phyloP scores from a whole-genome alignment of 1,140 invertebrate species.

The Meloidogyne hapla region DNA sequence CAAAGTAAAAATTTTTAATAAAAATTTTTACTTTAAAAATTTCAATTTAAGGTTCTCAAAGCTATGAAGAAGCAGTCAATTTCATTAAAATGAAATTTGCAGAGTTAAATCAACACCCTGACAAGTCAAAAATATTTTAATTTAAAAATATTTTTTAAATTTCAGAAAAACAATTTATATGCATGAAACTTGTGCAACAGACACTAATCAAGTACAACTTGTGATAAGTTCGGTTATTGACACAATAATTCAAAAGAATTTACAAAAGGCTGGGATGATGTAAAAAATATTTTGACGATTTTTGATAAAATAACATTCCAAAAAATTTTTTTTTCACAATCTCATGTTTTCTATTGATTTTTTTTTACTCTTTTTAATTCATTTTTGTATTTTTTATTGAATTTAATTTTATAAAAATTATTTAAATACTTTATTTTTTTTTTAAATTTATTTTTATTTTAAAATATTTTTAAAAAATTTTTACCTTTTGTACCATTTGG shows the following conservation, averaged over 20 bases:
- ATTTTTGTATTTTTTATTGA: too few relatives aligned
- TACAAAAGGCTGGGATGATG: constrained; percentile 65
- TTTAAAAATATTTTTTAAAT: background rate
- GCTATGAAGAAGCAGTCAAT: constrained; percentile 61
- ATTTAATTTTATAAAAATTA: too few relatives aligned
- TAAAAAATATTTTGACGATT: constrained; percentile 24
- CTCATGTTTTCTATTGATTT: too few relatives aligned
- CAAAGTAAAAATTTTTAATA: too few relatives aligned
- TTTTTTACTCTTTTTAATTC: too few relatives aligned
- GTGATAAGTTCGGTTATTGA: constrained; percentile 65
- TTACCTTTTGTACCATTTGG: too few relatives aligned
- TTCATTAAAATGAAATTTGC: constrained; percentile 63
- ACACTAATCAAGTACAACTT: constrained; percentile 64
- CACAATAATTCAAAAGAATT: constrained; percentile 65
- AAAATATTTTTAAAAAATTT: too few relatives aligned
- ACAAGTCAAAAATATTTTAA: constrained; percentile 41
- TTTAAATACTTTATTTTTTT: too few relatives aligned
- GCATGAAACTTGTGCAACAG: constrained; percentile 65
- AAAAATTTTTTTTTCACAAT: too few relatives aligned
- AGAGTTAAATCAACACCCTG: constrained; percentile 61
- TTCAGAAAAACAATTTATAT: constrained; percentile 55
- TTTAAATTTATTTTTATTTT: too few relatives aligned
- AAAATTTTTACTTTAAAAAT: too few relatives aligned
- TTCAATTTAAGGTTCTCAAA: constrained; percentile 56
- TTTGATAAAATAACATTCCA: background rate